These are phyloP conservation scores for Saxidomus purpurata DNA, from an alignment of 1,140 invertebrate species.

Conservation along the genomic window DNA sequence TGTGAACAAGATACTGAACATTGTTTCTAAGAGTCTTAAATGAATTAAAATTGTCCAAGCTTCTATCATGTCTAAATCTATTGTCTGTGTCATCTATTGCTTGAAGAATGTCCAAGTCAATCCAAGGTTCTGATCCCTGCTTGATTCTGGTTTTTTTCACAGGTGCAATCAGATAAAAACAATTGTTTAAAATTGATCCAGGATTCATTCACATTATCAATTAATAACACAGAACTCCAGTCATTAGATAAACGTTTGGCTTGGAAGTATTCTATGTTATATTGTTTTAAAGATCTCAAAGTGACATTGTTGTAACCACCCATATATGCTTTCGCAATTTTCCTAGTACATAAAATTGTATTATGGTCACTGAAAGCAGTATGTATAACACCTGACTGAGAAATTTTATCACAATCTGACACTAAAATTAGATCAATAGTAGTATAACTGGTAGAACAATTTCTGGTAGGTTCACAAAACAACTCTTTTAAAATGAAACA, in stretches of 20 bases:
- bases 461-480: slow-evolving; percentile 29
- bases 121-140: slow-evolving; percentile 46
- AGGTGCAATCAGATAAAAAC: slow-evolving; percentile 38
- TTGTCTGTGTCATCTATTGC: slow-evolving; percentile 32
- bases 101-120: slow-evolving; percentile 15
- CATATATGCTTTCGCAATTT: background rate
- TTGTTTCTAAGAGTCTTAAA: slow-evolving; percentile 14
- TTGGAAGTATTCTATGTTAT: slow-evolving; percentile 43
- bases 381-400: slow-evolving; percentile 44
- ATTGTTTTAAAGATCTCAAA: slow-evolving; percentile 38
- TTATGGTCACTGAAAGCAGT: slow-evolving; percentile 39
- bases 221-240: slow-evolving; percentile 20
- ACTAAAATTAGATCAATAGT: slow-evolving; percentile 56
- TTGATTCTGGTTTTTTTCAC: slow-evolving; percentile 49
- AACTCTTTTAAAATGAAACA: slow-evolving; percentile 46
- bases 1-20: background rate
- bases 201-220: slow-evolving; percentile 24
- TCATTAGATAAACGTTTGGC: slow-evolving; percentile 29
- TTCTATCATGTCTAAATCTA: slow-evolving; percentile 11
- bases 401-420: slow-evolving; percentile 49
- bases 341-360: slow-evolving; percentile 35
- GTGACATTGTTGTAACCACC: slow-evolving; percentile 40
- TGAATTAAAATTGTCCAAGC: background rate
- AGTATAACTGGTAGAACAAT: slow-evolving; percentile 27
- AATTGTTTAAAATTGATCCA: slow-evolving; percentile 29